Conservation (phyloP, 2,888 invertebrate species). For the Nephrocerus scutellatus region DNA sequence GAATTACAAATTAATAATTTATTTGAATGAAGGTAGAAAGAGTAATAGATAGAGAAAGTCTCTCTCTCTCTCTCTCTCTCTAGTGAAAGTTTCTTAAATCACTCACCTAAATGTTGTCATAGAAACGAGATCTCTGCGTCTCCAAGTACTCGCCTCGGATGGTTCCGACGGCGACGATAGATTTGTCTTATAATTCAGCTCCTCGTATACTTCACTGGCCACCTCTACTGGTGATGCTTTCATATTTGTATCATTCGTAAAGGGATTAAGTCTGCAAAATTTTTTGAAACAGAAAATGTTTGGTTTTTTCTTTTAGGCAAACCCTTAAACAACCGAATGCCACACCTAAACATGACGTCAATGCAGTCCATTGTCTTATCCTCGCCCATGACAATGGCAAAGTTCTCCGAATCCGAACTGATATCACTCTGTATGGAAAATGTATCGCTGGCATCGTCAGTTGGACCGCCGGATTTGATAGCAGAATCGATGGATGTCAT, state of each 20-base stretch:
- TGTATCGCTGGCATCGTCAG: conserved; percentile 68
- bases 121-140: conserved; percentile 68
- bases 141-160: conserved; percentile 71
- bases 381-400: conserved; percentile 64
- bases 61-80: neutral
- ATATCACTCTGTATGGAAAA: conserved; percentile 72
- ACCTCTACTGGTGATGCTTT: conserved; percentile 59
- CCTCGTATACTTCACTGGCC: conserved; percentile 77
- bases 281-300: neutral
- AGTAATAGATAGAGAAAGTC: neutral
- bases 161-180: conserved; percentile 77
- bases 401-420: conserved; percentile 83
- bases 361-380: conserved; percentile 60
- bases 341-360: conserved; percentile 61
- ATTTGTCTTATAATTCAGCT: conserved; percentile 53
- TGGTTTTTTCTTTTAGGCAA: neutral
- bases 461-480: conserved; percentile 57
- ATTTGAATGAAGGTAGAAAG: neutral
- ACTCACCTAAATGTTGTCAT: conserved; percentile 47
- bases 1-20: conserved; percentile 5
- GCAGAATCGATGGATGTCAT: conserved; percentile 80
- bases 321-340: neutral
- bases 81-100: neutral
- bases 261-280: conserved; percentile 43
- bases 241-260: conserved; percentile 49